Evolutionary conservation across 2,797 vertebrate genomes (phyloP).

Genomic region (Rhinophrynus dorsalis): DNA sequence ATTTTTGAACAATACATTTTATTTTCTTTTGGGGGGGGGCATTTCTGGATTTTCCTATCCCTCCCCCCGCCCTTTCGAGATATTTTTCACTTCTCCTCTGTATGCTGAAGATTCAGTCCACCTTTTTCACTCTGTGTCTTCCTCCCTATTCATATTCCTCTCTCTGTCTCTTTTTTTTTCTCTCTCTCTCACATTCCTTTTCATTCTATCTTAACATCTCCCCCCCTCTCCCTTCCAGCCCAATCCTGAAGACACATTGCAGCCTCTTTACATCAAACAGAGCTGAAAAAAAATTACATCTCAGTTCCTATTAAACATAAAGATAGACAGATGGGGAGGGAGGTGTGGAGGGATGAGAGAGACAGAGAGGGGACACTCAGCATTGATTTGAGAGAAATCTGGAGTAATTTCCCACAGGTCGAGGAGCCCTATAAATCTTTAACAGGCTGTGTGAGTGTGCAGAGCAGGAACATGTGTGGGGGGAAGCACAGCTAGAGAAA

Average conservation of each 20-base stretch:
- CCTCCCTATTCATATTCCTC: conserved; percentile 27
- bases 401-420: conserved; percentile 50
- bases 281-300: conserved; percentile 47
- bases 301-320: conserved; percentile 50
- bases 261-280: conserved; percentile 50
- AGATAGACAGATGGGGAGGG: conserved; percentile 47
- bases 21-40: no score
- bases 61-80: background rate
- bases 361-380: conserved; percentile 48
- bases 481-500: conserved; percentile 46
- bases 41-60: background rate
- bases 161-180: conserved; percentile 35
- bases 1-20: no score
- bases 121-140: conserved; percentile 16
- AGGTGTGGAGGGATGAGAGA: conserved; percentile 39
- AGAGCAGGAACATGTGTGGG: conserved; percentile 44
- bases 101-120: conserved; percentile 23
- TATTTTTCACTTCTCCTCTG: background rate
- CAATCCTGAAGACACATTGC: conserved; percentile 47
- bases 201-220: conserved; percentile 39
- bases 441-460: conserved; percentile 44
- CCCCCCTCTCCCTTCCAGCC: conserved; percentile 21
- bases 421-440: conserved; percentile 48
- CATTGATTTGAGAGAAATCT: conserved; percentile 51
- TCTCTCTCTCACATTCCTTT: conserved; percentile 36